Percentiles rank a stretch among this genome's conserved stretches.
Evolutionary conservation across 2,797 vertebrate species (phyloP).

Genomic region (Avahi laniger): DNA sequence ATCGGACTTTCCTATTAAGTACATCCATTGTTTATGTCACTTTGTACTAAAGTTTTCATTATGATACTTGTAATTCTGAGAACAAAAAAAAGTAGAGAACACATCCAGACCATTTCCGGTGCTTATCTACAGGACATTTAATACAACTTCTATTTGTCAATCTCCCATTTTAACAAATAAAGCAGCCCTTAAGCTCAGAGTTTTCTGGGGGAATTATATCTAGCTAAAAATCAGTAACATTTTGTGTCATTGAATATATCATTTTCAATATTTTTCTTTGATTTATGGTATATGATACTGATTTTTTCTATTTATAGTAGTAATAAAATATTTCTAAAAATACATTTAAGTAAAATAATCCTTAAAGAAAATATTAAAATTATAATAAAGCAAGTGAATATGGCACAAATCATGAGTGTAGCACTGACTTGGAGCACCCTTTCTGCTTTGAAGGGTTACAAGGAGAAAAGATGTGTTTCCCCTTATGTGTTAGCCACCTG

Average conservation of each 20-base stretch:
- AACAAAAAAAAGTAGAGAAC: background rate
- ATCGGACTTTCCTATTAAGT: background rate
- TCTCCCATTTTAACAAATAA: background rate
- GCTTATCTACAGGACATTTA: background rate
- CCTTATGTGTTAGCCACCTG: background rate
- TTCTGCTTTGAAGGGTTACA: background rate
- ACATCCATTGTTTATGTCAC: background rate
- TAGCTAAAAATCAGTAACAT: background rate
- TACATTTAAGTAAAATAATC: background rate
- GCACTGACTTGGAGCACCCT: background rate
- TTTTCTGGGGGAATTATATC: background rate
- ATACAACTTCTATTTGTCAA: background rate
- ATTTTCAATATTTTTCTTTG: conserved; percentile 13
- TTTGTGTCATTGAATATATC: background rate
- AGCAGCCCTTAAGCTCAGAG: background rate
- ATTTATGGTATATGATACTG: background rate
- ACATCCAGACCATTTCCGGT: background rate
- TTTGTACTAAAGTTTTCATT: background rate
- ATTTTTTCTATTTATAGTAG: background rate
- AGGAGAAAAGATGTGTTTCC: background rate
- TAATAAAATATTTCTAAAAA: background rate
- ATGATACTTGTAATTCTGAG: background rate
- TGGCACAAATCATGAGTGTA: background rate
- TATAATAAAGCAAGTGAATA: background rate
- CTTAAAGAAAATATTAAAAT: conserved; percentile 29